These are phyloP conservation scores for Enteromius paludinosus DNA, from an alignment of 2,797 vertebrate genomes.

Conservation along the genomic window DNA sequence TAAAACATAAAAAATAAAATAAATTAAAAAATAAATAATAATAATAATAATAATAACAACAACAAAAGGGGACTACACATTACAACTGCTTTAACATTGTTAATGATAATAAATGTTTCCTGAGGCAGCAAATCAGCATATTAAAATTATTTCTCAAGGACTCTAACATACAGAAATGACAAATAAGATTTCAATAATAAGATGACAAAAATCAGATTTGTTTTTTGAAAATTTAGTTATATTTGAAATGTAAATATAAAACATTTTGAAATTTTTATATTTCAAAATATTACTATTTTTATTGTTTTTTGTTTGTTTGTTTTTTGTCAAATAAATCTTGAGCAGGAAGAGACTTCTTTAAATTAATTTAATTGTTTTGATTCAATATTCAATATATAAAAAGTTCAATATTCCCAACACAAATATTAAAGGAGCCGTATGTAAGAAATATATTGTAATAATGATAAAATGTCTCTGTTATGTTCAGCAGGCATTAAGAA, in stretches of 20 bases:
- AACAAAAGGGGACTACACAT: no score
- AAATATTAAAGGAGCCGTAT: no score
- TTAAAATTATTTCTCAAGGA: background rate
- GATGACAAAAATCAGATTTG: no score
- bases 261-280: no score
- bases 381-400: no score
- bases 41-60: no score
- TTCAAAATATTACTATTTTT: background rate
- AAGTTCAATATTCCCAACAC: background rate
- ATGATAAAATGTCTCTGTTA: no score
- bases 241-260: background rate
- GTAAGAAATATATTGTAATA: no score
- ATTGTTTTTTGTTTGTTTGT: background rate
- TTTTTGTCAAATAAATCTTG: background rate
- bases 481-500: no score
- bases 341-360: background rate
- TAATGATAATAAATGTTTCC: background rate
- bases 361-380: no score
- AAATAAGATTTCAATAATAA: no score
- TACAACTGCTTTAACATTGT: background rate
- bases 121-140: background rate
- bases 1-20: background rate
- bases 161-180: background rate
- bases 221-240: background rate
- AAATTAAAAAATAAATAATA: no score